Base-by-base conservation (phyloP, 2,888 invertebrate species). In the Ormyrus rosae region DNA sequence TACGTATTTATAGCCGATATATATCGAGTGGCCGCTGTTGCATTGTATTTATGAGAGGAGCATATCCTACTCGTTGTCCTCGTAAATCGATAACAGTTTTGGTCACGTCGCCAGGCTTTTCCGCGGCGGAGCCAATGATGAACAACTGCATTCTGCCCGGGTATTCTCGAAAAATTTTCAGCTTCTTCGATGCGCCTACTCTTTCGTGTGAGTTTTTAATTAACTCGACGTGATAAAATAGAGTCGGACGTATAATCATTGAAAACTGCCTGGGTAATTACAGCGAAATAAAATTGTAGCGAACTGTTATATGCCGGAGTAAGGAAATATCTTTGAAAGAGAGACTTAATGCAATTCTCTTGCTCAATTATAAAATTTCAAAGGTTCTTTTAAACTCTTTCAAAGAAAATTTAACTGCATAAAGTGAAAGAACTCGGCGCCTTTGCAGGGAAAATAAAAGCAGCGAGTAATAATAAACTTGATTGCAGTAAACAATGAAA, bases 1-100 rank as follows among this genome's bases (percentile, higher is more conserved):
- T 86, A 83, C 87, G 86, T 87, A 88, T 89, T 88, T 89, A 87
- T 86, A 85, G 85, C 83, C 84, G 86, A 87, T 86, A 87, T 84
- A 51, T 81, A 71, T 78, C 73, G 70, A 68, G 53, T 10, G 85
- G 85, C 84, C 34, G 34, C 45, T 63, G 69, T n/a, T 61, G 71
- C 81, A 83, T 76, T 82, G 82, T 85, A 86, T 88, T 88, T 88
- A 88, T 88, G 86, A 84, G 82, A 78, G 84, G 81, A 78, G 80
- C 81, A 78, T 83, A 84, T 82, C 84, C 82, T 79, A 55, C 82
- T 64, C 82, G 77, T 79, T 81, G 81, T 77, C 74, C 82, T 84
- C 85, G 83, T 87, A 88, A 88, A 88, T 88, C 88, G 87, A 88
- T 87, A 88, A 83, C 82, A 79, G 82, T 83, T 85, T 84, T 78